phyloP scores from a whole-genome alignment of 2,888 invertebrate species.

The Anorthoa munda region DNA sequence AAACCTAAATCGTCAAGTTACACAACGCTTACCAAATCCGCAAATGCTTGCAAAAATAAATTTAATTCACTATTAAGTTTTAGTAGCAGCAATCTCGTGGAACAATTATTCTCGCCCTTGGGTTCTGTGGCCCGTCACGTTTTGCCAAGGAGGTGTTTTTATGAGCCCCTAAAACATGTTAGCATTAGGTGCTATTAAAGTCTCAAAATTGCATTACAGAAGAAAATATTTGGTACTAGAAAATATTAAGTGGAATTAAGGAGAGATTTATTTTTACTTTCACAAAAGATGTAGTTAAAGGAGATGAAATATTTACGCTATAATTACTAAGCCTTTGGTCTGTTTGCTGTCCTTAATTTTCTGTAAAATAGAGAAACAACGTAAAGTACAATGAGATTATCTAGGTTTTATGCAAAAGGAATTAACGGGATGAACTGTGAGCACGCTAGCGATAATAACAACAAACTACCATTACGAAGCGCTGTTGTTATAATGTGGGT shows the following conservation, averaged over 20 bases:
- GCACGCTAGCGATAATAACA: slow-evolving; percentile 10
- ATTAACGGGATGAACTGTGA: slow-evolving; percentile 17
- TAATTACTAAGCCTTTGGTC: not conserved
- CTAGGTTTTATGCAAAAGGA: slow-evolving; percentile 12
- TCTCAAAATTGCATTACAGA: slow-evolving; percentile 53
- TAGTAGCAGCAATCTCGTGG: slow-evolving; percentile 67
- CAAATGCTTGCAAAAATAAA: slow-evolving; percentile 71
- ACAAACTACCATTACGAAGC: slow-evolving; percentile 4
- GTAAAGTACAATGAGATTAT: slow-evolving; percentile 17
- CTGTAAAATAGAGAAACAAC: slow-evolving; percentile 11
- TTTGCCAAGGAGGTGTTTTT: slow-evolving; percentile 63
- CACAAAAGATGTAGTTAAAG: not conserved
- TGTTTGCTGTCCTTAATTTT: not conserved
- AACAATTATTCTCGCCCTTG: slow-evolving; percentile 71
- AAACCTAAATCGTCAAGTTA: slow-evolving; percentile 31
- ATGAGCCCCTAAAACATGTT: slow-evolving; percentile 64
- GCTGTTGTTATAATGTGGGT: not conserved
- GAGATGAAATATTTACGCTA: not conserved
- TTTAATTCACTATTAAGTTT: slow-evolving; percentile 74
- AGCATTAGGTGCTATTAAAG: slow-evolving; percentile 62
- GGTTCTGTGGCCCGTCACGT: slow-evolving; percentile 58
- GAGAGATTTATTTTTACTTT: slow-evolving; percentile 50
- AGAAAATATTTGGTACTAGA: slow-evolving; percentile 52
- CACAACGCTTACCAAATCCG: slow-evolving; percentile 53
- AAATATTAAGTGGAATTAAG: slow-evolving; percentile 51